Percentiles rank a stretch among this genome's conserved stretches.
phyloP scores from a whole-genome alignment of 2,888 invertebrate species.

The Cryptus armator region DNA sequence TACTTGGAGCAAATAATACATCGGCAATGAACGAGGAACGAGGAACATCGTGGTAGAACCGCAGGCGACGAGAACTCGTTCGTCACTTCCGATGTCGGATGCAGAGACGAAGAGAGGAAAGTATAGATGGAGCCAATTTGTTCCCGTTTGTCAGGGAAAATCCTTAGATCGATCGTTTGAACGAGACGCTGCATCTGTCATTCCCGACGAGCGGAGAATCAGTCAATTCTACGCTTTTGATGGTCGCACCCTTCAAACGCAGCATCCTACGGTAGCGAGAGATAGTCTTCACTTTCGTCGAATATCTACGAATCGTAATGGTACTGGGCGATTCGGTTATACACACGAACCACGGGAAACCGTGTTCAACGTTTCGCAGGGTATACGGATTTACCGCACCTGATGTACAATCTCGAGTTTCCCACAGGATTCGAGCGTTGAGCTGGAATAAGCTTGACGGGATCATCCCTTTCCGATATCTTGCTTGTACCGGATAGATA shows the following conservation, averaged over 20 bases:
- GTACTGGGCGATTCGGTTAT: not conserved
- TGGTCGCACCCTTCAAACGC: not conserved
- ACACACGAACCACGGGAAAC: not conserved
- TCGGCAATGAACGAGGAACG: not conserved
- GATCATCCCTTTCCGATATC: constrained; percentile 18
- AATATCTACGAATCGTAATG: constrained; percentile 15
- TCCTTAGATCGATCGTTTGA: constrained; percentile 44
- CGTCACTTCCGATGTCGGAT: constrained; percentile 28
- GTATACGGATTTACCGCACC: constrained; percentile 7
- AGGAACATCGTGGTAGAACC: not conserved
- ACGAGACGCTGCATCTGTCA: constrained; percentile 39
- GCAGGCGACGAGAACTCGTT: constrained; percentile 8
- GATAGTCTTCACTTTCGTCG: not conserved
- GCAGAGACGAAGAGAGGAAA: constrained; percentile 1
- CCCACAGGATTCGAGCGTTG: constrained; percentile 9
- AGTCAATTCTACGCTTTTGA: constrained; percentile 38
- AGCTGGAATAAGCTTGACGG: constrained; percentile 4
- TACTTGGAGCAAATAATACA: not conserved
- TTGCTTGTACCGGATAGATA: not conserved
- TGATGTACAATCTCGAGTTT: constrained; percentile 1
- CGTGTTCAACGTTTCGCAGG: not conserved
- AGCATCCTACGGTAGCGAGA: not conserved
- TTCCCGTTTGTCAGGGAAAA: constrained; percentile 47
- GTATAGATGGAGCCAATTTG: constrained; percentile 53
- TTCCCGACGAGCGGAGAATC: constrained; percentile 31